These are phyloP conservation scores for Melikaiella ostensackeni DNA, from an alignment of 2,888 invertebrate genomes.

Conservation along the genomic window DNA sequence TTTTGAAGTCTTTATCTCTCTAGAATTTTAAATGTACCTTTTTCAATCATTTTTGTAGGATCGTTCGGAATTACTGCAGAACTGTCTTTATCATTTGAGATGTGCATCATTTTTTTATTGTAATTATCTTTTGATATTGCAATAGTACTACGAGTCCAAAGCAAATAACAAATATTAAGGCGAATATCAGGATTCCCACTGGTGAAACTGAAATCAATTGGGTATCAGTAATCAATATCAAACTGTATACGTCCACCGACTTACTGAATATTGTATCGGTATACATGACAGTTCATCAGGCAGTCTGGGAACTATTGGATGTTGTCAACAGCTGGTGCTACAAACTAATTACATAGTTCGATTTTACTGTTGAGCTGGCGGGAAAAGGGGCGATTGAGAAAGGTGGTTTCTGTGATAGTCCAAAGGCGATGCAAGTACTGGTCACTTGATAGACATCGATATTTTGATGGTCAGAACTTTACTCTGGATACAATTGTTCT, in stretches of 20 bases:
- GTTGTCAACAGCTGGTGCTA: neutral
- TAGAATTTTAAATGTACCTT: too few species aligned
- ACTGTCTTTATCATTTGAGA: too few species aligned
- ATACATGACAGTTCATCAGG: neutral
- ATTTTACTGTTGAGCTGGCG: neutral
- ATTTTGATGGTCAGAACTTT: slow-evolving; percentile 6
- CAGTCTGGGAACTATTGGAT: neutral
- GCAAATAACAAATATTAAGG: neutral
- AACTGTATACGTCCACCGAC: neutral
- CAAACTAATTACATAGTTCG: slow-evolving; percentile 32
- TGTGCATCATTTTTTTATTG: too few species aligned
- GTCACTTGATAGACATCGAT: slow-evolving; percentile 12
- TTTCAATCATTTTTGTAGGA: too few species aligned
- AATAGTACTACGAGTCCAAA: neutral
- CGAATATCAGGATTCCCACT: neutral
- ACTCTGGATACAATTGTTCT: slow-evolving; percentile 4
- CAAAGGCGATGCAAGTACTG: slow-evolving; percentile 6
- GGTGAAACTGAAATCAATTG: neutral
- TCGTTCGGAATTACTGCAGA: too few species aligned
- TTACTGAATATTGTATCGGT: slow-evolving; percentile 1
- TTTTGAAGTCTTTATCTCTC: too few species aligned
- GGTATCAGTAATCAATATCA: slow-evolving; percentile 11
- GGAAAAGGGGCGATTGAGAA: neutral
- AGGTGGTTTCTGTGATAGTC: slow-evolving; percentile 12
- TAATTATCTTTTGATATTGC: too few species aligned